Percentiles rank a stretch among this genome's conserved stretches.
Conservation (phyloP, 2,113 vertebrate genomes). For the Toxostoma redivivum region DNA sequence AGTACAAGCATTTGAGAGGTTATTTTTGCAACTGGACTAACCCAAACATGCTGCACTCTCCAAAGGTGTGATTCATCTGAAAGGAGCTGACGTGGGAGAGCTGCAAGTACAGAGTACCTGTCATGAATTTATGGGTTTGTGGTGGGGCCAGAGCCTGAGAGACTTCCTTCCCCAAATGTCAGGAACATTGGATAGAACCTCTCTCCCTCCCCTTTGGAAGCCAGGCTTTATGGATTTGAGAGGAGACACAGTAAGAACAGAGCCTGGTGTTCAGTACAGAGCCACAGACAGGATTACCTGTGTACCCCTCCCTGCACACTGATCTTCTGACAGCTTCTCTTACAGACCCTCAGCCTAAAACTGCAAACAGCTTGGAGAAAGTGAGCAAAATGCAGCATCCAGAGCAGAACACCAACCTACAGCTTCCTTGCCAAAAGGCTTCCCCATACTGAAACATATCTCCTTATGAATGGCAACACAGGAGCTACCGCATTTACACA, state of each 20-base stretch:
- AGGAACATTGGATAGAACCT: not conserved
- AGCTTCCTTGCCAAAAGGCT: not conserved
- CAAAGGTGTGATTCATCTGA: not conserved
- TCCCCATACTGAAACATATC: not conserved
- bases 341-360: not conserved
- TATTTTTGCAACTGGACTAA: not conserved
- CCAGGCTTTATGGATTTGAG: not conserved
- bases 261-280: not conserved
- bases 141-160: not conserved
- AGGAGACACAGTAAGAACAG: not conserved
- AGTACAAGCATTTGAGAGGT: not conserved
- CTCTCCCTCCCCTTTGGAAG: not conserved
- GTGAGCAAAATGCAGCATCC: accelerated
- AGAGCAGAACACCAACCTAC: not conserved
- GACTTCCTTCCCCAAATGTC: not conserved
- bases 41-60: not conserved
- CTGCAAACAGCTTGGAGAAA: not conserved
- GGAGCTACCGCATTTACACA: not conserved
- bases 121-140: not conserved
- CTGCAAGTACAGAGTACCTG: not conserved
- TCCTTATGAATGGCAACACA: not conserved
- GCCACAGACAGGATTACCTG: accelerated
- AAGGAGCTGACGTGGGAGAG: not conserved
- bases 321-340: not conserved
- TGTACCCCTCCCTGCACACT: not conserved